Percentiles rank a stretch among this genome's conserved stretches.
These are phyloP conservation scores for Emydocephalus ijimae DNA, from an alignment of 2,113 vertebrate species.

Conservation along the genomic window DNA sequence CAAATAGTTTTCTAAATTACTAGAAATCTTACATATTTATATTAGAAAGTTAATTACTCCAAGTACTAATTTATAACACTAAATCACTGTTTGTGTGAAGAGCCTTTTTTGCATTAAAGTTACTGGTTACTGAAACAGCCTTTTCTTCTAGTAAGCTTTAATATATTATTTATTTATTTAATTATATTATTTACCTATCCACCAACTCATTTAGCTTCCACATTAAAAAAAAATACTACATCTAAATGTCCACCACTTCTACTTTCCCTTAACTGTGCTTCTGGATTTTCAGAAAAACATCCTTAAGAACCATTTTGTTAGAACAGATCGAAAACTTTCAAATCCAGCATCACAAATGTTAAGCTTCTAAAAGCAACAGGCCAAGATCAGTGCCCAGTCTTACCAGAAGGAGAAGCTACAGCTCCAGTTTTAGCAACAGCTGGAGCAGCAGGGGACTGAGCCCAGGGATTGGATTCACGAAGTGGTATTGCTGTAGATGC, in stretches of 20 bases:
- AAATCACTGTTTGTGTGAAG: neutral
- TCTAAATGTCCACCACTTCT: slow-evolving; percentile 22
- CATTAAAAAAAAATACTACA: neutral
- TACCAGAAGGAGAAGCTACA: slow-evolving; percentile 76
- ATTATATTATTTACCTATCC: slow-evolving; percentile 12
- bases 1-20: neutral
- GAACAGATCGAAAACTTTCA: neutral
- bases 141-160: slow-evolving; percentile 26
- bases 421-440: slow-evolving; percentile 69
- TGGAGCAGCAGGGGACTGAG: slow-evolving; percentile 76
- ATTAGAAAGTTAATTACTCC: neutral
- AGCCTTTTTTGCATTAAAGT: neutral
- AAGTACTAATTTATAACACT: neutral
- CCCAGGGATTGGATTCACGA: slow-evolving; percentile 98
- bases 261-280: slow-evolving; percentile 22
- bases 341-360: slow-evolving; percentile 31
- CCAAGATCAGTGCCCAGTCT: slow-evolving; percentile 61
- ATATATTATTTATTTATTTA: slow-evolving; percentile 6
- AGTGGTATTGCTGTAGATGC: slow-evolving; percentile 85
- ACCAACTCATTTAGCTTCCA: neutral
- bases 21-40: neutral
- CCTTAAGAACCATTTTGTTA: neutral
- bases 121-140: neutral
- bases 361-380: slow-evolving; percentile 58
- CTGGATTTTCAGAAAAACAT: neutral